Conservation (phyloP, 1,140 invertebrate genomes). For the Hyles vespertilio region DNA sequence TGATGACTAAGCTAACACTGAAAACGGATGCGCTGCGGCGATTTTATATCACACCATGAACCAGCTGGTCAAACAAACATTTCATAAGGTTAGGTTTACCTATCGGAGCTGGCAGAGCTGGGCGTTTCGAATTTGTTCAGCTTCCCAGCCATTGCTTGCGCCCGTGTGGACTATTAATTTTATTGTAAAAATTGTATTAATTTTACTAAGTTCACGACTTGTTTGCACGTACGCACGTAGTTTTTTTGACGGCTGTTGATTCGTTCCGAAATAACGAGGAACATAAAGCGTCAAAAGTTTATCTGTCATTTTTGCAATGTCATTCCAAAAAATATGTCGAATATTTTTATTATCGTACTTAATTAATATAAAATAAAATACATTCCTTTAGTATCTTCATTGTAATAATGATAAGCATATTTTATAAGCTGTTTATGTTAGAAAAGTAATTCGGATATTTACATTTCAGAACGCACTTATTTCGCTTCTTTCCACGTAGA, state of each 20-base stretch:
- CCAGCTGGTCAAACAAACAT: conserved; percentile 68
- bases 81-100: conserved; percentile 77
- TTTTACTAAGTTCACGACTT: conserved; percentile 38
- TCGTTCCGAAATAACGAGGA: conserved; percentile 39
- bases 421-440: too few relatives aligned
- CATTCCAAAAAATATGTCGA: too few relatives aligned
- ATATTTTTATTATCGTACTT: too few relatives aligned
- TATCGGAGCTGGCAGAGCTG: conserved; percentile 89
- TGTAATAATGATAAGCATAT: too few relatives aligned
- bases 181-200: conserved; percentile 33
- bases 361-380: too few relatives aligned
- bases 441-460: too few relatives aligned
- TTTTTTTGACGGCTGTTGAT: conserved; percentile 37
- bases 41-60: conserved; percentile 55
- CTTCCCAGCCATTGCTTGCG: conserved; percentile 80
- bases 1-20: conserved; percentile 44
- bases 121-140: conserved; percentile 84
- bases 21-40: conserved; percentile 35
- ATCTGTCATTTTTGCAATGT: conserved; percentile 3
- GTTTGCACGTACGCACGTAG: conserved; percentile 45
- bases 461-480: too few relatives aligned
- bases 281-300: conserved; percentile 7
- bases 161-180: conserved; percentile 28
- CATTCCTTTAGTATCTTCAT: too few relatives aligned
- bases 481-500: too few relatives aligned